phyloP scores from a whole-genome alignment of 2,113 vertebrate genomes.

The Sakesphorus luctuosus region DNA sequence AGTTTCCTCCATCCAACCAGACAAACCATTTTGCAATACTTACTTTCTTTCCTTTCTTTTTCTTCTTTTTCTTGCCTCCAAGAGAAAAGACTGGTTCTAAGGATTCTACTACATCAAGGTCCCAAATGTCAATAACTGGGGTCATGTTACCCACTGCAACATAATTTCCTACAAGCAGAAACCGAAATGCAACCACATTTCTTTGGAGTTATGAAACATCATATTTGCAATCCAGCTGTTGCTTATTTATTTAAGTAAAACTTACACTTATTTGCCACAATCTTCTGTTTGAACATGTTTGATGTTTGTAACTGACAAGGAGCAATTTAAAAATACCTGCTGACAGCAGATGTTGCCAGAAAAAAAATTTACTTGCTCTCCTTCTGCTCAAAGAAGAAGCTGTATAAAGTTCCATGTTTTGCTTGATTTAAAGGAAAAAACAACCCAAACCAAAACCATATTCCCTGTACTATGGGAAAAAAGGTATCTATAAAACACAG shows the following conservation, averaged over 20 bases:
- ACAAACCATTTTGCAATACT: neutral
- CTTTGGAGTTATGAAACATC: neutral
- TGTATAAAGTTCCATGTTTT: neutral
- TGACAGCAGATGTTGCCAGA: neutral
- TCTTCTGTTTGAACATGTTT: neutral
- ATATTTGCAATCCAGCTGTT: neutral
- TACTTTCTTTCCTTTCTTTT: slow-evolving; percentile 91
- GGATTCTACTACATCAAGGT: slow-evolving; percentile 94
- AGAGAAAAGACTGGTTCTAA: slow-evolving; percentile 93
- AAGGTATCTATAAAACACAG: neutral
- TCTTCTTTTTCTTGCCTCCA: slow-evolving; percentile 90
- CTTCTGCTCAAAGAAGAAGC: neutral
- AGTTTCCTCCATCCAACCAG: neutral
- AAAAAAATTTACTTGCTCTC: neutral
- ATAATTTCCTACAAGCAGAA: slow-evolving; percentile 83
- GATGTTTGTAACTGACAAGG: neutral
- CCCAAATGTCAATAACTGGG: slow-evolving; percentile 94
- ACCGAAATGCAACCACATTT: neutral
- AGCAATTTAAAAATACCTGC: neutral
- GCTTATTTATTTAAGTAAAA: neutral
- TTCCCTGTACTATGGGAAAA: neutral
- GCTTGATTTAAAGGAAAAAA: neutral
- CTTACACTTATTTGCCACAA: neutral
- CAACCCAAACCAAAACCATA: neutral
- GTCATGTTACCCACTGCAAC: slow-evolving; percentile 96